Conservation (phyloP, 1,140 invertebrate genomes). For the Apolygus lucorum region DNA sequence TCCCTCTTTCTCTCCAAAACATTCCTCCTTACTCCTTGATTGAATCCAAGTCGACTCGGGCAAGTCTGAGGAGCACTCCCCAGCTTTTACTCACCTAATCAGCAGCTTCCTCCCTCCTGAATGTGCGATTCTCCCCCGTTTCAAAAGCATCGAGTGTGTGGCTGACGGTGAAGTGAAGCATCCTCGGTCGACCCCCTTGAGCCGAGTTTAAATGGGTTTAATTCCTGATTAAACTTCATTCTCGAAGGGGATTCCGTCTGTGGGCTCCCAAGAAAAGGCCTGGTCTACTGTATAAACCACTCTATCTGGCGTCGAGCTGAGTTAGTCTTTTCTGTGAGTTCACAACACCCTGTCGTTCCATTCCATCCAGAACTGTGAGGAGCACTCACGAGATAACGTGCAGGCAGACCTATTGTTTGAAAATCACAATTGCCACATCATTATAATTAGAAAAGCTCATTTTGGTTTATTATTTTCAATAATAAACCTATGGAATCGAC, state of each 20-base stretch:
- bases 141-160: not conserved
- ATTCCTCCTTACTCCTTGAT: not conserved
- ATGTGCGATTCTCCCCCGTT: not conserved
- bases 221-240: constrained; percentile 11
- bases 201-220: constrained; percentile 11
- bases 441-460: too few relatives aligned
- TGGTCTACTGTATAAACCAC: too few relatives aligned
- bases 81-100: not conserved
- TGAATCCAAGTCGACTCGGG: not conserved
- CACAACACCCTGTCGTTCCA: too few relatives aligned
- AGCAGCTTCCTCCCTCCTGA: not conserved
- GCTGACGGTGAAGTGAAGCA: not conserved
- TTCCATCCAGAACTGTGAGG: too few relatives aligned
- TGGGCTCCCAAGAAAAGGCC: too few relatives aligned
- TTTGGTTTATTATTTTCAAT: too few relatives aligned
- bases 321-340: too few relatives aligned
- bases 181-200: not conserved
- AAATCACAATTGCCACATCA: too few relatives aligned
- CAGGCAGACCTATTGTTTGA: too few relatives aligned
- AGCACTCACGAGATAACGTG: too few relatives aligned
- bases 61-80: not conserved
- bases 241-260: not conserved
- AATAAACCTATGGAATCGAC: too few relatives aligned
- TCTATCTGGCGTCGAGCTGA: too few relatives aligned
- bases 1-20: not conserved